phyloP scores from a whole-genome alignment of 2,113 vertebrate species.

The Neolamprologus toae region DNA sequence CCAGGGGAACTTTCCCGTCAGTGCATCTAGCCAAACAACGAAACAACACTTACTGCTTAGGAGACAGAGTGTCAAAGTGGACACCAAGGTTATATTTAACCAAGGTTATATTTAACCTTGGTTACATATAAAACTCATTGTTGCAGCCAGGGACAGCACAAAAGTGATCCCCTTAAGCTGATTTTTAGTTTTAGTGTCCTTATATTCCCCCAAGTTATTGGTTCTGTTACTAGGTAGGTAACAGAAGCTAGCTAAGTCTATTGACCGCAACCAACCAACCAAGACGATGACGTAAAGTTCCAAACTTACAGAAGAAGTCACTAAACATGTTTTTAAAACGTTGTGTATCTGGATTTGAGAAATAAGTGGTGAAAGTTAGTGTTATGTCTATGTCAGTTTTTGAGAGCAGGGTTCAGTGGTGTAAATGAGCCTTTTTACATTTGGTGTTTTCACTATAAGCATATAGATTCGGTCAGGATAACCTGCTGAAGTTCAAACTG shows the following conservation, averaged over 20 bases:
- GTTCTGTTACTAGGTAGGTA: not conserved
- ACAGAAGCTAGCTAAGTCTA: not conserved
- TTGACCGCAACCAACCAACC: not conserved
- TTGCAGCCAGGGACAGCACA: not conserved
- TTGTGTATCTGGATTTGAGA: not conserved
- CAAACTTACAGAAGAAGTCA: not conserved
- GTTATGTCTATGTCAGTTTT: not conserved
- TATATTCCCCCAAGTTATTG: not conserved
- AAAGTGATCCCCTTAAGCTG: not conserved
- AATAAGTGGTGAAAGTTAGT: not conserved
- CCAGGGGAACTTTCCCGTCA: not conserved
- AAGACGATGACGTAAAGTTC: not conserved
- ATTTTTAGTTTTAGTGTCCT: not conserved
- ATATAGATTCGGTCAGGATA: not conserved
- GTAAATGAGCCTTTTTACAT: not conserved
- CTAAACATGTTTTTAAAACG: not conserved
- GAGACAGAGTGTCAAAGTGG: not conserved
- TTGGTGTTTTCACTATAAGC: not conserved
- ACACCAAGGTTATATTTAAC: not conserved
- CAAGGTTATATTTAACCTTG: not conserved
- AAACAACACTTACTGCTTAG: not conserved
- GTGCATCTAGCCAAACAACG: not conserved
- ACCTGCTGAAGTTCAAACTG: not conserved
- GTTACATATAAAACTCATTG: not conserved
- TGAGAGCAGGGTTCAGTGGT: not conserved